phyloP scores from a whole-genome alignment of 2,797 vertebrate species.

The Chrysocyon brachyurus region DNA sequence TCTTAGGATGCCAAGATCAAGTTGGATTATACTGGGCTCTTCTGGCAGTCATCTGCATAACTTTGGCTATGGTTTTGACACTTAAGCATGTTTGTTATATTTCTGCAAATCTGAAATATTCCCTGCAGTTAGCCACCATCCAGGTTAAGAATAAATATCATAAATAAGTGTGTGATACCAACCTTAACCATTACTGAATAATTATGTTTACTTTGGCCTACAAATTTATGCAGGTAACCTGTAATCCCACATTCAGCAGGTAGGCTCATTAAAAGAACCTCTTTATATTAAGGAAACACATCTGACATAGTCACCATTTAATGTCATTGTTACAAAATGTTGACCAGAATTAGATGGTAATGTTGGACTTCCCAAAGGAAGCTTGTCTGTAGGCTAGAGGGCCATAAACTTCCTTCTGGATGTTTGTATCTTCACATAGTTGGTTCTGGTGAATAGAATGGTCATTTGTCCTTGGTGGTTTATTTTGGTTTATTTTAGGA shows the following conservation, averaged over 20 bases:
- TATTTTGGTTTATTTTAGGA: slow-evolving; percentile 60
- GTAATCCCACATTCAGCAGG: not conserved
- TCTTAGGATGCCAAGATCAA: not conserved
- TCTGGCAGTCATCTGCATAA: not conserved
- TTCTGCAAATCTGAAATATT: slow-evolving; percentile 54
- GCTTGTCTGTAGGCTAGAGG: not conserved
- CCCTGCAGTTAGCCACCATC: not conserved
- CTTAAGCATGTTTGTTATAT: slow-evolving; percentile 18
- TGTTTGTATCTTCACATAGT: slow-evolving; percentile 18
- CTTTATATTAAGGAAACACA: slow-evolving; percentile 44
- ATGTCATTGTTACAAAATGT: slow-evolving; percentile 2
- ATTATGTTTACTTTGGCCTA: slow-evolving; percentile 55
- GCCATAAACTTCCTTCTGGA: not conserved
- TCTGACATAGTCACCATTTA: not conserved
- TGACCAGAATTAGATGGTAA: not conserved
- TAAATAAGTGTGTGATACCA: slow-evolving; percentile 34
- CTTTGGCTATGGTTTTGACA: slow-evolving; percentile 1
- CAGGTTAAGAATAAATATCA: slow-evolving; percentile 61
- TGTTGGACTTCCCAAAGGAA: not conserved
- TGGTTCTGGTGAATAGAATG: slow-evolving; percentile 42
- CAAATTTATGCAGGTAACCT: slow-evolving; percentile 21
- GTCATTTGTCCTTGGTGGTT: not conserved
- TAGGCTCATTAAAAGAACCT: slow-evolving; percentile 20
- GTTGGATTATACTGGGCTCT: not conserved
- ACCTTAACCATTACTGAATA: slow-evolving; percentile 3